These are phyloP conservation scores for Platichthys stellatus DNA, from an alignment of 2,113 vertebrate genomes.

Conservation along the genomic window DNA sequence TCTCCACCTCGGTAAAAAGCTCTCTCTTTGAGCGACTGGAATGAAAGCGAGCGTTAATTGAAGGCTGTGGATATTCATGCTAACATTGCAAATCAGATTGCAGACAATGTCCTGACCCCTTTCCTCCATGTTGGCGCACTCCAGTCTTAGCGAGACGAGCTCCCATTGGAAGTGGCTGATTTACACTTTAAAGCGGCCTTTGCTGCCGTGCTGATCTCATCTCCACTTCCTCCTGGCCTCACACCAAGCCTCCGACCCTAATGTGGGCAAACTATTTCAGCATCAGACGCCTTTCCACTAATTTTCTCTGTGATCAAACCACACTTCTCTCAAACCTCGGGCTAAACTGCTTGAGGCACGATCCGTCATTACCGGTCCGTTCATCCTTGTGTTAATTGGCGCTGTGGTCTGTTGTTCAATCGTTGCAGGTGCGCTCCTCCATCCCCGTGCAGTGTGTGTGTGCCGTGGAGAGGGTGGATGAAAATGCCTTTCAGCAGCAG, in stretches of 20 bases:
- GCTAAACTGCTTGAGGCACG: neutral
- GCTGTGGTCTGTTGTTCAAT: constrained; percentile 55
- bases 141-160: constrained; percentile 29
- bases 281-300: constrained; percentile 1
- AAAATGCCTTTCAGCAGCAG: constrained; percentile 91
- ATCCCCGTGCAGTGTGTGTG: constrained; percentile 84
- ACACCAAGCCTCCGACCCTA: neutral
- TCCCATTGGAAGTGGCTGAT: constrained; percentile 70
- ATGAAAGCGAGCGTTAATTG: constrained; percentile 79
- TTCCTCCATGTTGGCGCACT: constrained; percentile 42
- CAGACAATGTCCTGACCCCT: constrained; percentile 71
- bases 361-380: constrained; percentile 10
- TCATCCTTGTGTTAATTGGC: constrained; percentile 54
- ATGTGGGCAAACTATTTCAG: constrained; percentile 35
- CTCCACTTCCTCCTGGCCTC: constrained; percentile 38
- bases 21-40: constrained; percentile 69
- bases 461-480: constrained; percentile 90
- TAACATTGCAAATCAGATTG: constrained; percentile 77
- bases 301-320: constrained; percentile 43
- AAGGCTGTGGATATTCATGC: constrained; percentile 77
- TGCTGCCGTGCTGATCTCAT: constrained; percentile 50
- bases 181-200: constrained; percentile 80
- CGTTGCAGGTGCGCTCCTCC: constrained; percentile 81
- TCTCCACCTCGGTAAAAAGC: neutral
- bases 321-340: constrained; percentile 10